phyloP scores from a whole-genome alignment of 2,888 invertebrate genomes.

The Congeria kusceri region DNA sequence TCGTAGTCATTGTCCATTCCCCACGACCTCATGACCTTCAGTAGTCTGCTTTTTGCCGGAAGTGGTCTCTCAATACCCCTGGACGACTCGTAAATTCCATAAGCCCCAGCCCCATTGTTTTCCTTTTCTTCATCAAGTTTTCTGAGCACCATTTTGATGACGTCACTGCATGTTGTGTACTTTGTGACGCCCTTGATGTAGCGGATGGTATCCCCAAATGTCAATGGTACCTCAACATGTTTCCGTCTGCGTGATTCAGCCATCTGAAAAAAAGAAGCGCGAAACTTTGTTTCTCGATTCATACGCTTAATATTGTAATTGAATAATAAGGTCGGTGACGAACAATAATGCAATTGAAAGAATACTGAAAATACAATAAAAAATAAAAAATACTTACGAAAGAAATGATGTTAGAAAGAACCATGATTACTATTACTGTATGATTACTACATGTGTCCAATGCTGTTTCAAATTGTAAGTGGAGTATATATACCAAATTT shows the following conservation, averaged over 20 bases:
- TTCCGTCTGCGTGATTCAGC: conserved; percentile 16
- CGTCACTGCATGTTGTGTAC: conserved; percentile 59
- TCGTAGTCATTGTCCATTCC: conserved; percentile 45
- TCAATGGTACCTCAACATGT: conserved; percentile 42
- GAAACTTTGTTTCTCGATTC: too few species aligned
- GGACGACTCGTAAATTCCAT: conserved; percentile 58
- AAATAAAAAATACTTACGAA: neutral
- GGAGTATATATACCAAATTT: too few species aligned
- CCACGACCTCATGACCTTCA: conserved; percentile 58
- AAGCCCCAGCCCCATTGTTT: conserved; percentile 29
- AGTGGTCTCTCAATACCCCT: conserved; percentile 58
- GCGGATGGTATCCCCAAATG: conserved; percentile 33
- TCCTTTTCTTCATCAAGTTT: conserved; percentile 36
- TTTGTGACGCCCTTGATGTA: conserved; percentile 57
- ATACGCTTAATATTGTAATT: too few species aligned
- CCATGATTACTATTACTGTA: neutral
- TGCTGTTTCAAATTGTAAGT: too few species aligned
- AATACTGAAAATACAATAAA: too few species aligned
- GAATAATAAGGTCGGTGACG: too few species aligned
- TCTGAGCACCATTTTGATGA: conserved; percentile 60
- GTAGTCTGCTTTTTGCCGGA: conserved; percentile 49
- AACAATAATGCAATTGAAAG: too few species aligned
- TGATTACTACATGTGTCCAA: neutral
- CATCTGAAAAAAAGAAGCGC: conserved; percentile 49
- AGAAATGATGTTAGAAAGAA: conserved; percentile 2